These are phyloP conservation scores for Neopelma chrysocephalum DNA, from an alignment of 2,797 vertebrate species.

Conservation along the genomic window DNA sequence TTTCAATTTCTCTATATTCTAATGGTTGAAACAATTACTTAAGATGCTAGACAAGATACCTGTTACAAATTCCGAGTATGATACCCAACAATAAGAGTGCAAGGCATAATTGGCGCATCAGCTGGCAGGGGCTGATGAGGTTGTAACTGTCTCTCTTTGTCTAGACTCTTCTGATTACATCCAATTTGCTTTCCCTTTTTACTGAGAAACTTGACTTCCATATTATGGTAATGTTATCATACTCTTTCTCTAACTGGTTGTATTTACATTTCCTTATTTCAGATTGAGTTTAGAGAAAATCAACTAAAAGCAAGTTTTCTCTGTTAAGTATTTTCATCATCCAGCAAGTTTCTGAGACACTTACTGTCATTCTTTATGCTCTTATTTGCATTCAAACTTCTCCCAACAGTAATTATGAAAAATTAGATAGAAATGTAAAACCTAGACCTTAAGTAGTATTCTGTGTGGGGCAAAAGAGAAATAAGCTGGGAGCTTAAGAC, in stretches of 20 bases:
- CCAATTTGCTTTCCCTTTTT: constrained; percentile 1
- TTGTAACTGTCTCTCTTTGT: background rate
- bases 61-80: background rate
- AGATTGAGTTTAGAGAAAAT: background rate
- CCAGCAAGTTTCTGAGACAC: background rate
- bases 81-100: background rate
- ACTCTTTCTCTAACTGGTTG: background rate
- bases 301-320: background rate
- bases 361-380: background rate
- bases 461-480: background rate
- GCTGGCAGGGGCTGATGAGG: background rate
- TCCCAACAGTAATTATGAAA: background rate
- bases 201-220: constrained; percentile 37
- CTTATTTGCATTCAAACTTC: background rate
- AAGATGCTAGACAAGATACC: background rate
- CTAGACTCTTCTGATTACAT: constrained; percentile 40
- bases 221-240: constrained; percentile 51
- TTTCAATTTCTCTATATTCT: background rate
- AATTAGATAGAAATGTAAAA: background rate
- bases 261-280: constrained; percentile 34
- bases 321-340: background rate
- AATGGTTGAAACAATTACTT: background rate
- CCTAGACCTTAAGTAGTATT: background rate
- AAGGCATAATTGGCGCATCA: background rate
- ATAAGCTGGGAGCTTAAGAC: background rate